Evolutionary conservation across 2,888 invertebrate species (phyloP), one percentile per base, ranked within the genome.

Genomic region (Tineola bisselliella): DNA sequence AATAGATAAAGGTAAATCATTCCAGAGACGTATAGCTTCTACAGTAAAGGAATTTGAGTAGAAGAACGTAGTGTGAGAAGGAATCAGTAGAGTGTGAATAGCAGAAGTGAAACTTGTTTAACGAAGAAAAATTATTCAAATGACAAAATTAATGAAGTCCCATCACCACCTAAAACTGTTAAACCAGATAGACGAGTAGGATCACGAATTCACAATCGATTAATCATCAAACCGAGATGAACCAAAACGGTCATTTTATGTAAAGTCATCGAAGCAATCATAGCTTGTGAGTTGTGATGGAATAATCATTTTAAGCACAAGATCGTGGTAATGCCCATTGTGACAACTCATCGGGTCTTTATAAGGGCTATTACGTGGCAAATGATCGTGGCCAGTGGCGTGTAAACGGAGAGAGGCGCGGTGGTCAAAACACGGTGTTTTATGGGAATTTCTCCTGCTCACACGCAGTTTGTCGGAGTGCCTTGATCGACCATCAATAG

Each of bases 401-500:
- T 67, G 67, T 68, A 69, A 67, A 67, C 67, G 65, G 65, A 65
- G 44, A 44, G 44, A 44, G 44, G 60, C 44, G 19, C 60, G 15
- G 44, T 64, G 66, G 63, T 69, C 66, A 61, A 67, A 70, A 70
- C 71, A 66, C 57, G 68, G 67, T 69, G 65, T 62, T 66, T 70
- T 73, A 70, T 77, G 79, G 72, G 78, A 79, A 77, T 69, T 66
- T 68, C 66, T 67, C 6, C 11, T n/a, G 33, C 58, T 58, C 33
- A 58, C 58, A 58, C 54, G 54, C 54, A 54, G 54, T 54, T 18
- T 33, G 54, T 12, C 12, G 8, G 12, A 8, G 31, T 54, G 52
- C 19, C 17, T 38, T 60, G 66, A 76, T 76, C 73, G 67, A 66
- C 68, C 68, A 72, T 76, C 79, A 74, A 81, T 76, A 66, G 69